Evolutionary conservation across 2,888 invertebrate genomes (phyloP), one percentile per base, ranked within the genome.

Genomic region (Lasioglossum marginatum): DNA sequence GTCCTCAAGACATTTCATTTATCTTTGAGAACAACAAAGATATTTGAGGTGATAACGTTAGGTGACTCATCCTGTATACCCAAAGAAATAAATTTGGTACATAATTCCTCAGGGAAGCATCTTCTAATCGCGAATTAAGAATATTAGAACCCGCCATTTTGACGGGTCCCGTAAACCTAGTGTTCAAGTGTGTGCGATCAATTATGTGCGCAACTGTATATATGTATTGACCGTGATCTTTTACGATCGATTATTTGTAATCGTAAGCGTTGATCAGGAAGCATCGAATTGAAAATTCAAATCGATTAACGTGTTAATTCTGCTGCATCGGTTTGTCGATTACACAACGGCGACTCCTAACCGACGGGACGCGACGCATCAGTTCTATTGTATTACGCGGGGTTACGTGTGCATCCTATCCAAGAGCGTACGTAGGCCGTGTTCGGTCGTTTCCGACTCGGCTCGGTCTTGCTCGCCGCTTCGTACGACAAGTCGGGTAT

Each of bases 401-500:
- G 43, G 71, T 84, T 88, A 86, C 82, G 86, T 81, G 82, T 72
- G 73, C 81, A 73, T 80, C 79, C 72, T 68, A 70, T 68, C 77
- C 60, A 73, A 71, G 68, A 68, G 40, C 70, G 76, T 83, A 79
- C 82, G 77, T 81, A 78, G 82, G 82, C 27, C 37, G 83, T 16
- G 31, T 16, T 89, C 90, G 89, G 75, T 31, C 37, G n/a, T 4
- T 57, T 60, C 74, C 90, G 89, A 19, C 19, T 5, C 0, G 14
- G n/a, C 40, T 89, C 89, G 89, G 76, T 2, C n/a, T 27, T 45
- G 34, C 48, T 82, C 84, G 88, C 34, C 31, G 52, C 19, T 78
- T 82, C 89, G 84, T 88, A 87, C 82, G 85, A 81, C 79, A 82
- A 85, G 82, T 83, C 77, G 63, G 81, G 79, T 81, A 89, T 82